These are phyloP conservation scores for Cyrtonyx montezumae DNA, from an alignment of 2,113 vertebrate species.

Conservation along the genomic window DNA sequence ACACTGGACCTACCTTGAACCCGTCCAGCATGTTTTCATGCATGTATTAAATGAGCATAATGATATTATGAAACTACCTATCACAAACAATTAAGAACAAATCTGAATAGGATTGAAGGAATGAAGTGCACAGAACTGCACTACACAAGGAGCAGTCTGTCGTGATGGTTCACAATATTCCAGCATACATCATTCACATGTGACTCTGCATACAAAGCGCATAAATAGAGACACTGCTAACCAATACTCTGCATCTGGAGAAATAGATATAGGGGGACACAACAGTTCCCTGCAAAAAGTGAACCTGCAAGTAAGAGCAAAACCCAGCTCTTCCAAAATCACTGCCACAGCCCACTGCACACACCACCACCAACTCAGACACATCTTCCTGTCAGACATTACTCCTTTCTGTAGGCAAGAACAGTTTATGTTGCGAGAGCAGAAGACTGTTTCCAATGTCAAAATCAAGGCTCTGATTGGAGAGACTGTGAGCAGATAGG, in stretches of 20 bases:
- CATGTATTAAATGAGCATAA: not conserved
- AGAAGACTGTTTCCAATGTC: not conserved
- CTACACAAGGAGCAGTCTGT: not conserved
- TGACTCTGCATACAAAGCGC: not conserved
- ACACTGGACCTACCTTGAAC: not conserved
- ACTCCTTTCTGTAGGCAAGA: not conserved
- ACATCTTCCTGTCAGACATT: not conserved
- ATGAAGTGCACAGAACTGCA: accelerated
- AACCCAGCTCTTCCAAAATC: not conserved
- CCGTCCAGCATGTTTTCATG: not conserved
- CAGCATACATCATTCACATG: accelerated
- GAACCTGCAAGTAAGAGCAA: not conserved
- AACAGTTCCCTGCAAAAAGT: not conserved
- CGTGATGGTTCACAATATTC: accelerated
- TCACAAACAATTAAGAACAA: not conserved
- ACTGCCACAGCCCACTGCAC: accelerated
- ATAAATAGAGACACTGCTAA: accelerated
- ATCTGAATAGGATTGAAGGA: not conserved
- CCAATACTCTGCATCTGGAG: not conserved
- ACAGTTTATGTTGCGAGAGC: not conserved
- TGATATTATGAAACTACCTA: not conserved
- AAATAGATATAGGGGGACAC: not conserved
- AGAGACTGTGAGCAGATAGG: not conserved
- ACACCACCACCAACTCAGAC: not conserved
- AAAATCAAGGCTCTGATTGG: not conserved